These are phyloP conservation scores for Cinara cedri DNA, from an alignment of 2,888 invertebrate genomes.

Conservation along the genomic window DNA sequence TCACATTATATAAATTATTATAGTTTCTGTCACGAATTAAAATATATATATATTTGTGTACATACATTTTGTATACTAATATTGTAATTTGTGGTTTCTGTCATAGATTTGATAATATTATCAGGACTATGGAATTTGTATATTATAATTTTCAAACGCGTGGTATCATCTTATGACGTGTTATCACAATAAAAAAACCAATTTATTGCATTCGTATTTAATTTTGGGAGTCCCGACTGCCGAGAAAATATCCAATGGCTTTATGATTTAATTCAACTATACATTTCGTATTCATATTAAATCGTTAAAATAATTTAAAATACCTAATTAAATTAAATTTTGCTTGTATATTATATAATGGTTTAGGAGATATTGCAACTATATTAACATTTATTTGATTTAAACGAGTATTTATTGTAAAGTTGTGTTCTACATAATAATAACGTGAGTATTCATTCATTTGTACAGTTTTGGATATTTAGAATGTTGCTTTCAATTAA, in stretches of 20 bases:
- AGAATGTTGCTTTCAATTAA: not conserved
- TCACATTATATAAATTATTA: too few relatives aligned
- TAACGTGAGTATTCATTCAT: not conserved
- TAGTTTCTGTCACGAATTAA: too few relatives aligned
- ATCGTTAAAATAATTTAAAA: not conserved
- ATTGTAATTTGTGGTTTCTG: too few relatives aligned
- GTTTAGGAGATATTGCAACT: not conserved
- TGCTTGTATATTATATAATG: not conserved
- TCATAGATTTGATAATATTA: too few relatives aligned
- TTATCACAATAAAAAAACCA: slow-evolving; percentile 27
- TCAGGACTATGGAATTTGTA: too few relatives aligned
- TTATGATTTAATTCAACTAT: not conserved
- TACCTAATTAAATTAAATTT: too few relatives aligned
- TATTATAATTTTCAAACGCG: not conserved
- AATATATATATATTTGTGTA: too few relatives aligned
- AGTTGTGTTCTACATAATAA: not conserved
- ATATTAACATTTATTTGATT: not conserved
- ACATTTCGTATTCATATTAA: not conserved
- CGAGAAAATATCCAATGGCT: too few relatives aligned
- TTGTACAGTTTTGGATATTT: not conserved
- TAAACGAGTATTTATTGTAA: not conserved
- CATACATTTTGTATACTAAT: too few relatives aligned
- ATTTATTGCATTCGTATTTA: not conserved
- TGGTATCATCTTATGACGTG: slow-evolving; percentile 52
- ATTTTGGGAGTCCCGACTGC: not conserved